These are phyloP conservation scores for Cephus cinctus DNA, from an alignment of 1,140 invertebrate species.

Conservation along the genomic window DNA sequence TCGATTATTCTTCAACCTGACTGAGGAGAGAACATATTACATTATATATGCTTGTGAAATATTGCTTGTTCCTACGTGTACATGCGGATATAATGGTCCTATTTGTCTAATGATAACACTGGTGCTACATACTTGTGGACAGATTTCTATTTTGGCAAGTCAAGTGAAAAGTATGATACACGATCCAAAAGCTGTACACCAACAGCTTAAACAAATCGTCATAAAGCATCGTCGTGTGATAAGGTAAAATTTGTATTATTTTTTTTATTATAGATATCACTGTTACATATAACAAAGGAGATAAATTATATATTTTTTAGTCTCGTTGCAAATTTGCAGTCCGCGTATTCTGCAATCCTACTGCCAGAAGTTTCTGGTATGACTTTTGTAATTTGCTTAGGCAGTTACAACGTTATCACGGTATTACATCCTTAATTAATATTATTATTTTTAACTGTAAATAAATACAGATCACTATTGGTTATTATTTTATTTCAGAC, in stretches of 20 bases:
- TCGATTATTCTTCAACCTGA: not conserved
- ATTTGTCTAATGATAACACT: not conserved
- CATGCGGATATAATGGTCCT: not conserved
- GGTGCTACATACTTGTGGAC: not conserved
- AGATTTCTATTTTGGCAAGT: not conserved
- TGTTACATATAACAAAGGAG: not conserved
- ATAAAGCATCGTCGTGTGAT: not conserved
- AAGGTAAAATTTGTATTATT: not conserved
- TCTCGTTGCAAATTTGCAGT: not conserved
- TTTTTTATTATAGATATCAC: not conserved
- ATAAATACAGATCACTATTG: no score
- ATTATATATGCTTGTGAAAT: not conserved
- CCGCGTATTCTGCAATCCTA: not conserved
- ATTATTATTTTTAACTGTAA: no score
- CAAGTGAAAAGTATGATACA: no score
- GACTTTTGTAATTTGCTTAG: not conserved
- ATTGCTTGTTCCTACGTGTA: not conserved
- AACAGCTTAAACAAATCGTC: not conserved
- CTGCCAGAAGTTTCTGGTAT: not conserved
- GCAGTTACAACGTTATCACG: not conserved
- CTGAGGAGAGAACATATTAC: not conserved
- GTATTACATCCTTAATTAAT: no score
- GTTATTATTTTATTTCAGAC: no score
- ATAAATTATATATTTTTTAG: not conserved
- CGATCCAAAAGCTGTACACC: conserved; percentile 3